Evolutionary conservation across 2,113 vertebrate genomes (phyloP).

Genomic region (Bostrychus sinensis): DNA sequence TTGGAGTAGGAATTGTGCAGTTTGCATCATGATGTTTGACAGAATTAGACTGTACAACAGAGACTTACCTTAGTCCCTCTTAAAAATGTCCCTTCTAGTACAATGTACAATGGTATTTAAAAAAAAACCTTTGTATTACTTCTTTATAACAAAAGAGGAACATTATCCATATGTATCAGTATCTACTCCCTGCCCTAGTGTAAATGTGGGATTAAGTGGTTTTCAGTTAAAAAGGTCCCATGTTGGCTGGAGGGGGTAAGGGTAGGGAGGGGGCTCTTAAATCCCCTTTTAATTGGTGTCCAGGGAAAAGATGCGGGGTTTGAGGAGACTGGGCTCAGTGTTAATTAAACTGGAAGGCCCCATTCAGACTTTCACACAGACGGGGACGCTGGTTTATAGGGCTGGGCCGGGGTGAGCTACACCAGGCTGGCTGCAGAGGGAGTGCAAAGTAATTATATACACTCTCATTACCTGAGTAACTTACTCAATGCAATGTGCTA

Average conservation of each 20-base stretch:
- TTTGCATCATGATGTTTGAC: no score
- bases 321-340: slow-evolving; percentile 48
- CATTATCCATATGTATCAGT: no score
- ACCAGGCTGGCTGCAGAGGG: slow-evolving; percentile 44
- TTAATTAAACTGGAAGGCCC: slow-evolving; percentile 71
- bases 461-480: no score
- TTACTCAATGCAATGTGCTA: no score
- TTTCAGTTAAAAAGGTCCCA: slow-evolving; percentile 44
- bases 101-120: no score
- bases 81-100: no score
- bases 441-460: not conserved
- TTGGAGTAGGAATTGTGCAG: no score
- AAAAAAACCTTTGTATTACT: no score
- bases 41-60: no score
- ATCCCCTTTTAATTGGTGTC: slow-evolving; percentile 73
- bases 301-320: slow-evolving; percentile 41
- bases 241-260: slow-evolving; percentile 38
- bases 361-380: slow-evolving; percentile 86
- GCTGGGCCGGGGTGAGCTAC: slow-evolving; percentile 26
- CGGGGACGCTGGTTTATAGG: slow-evolving; percentile 68
- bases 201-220: slow-evolving; percentile 30
- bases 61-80: no score
- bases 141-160: no score
- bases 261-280: slow-evolving; percentile 17
- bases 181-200: no score